Conservation (phyloP, 1,140 invertebrate species). For the Neomicropteryx cornuta region DNA sequence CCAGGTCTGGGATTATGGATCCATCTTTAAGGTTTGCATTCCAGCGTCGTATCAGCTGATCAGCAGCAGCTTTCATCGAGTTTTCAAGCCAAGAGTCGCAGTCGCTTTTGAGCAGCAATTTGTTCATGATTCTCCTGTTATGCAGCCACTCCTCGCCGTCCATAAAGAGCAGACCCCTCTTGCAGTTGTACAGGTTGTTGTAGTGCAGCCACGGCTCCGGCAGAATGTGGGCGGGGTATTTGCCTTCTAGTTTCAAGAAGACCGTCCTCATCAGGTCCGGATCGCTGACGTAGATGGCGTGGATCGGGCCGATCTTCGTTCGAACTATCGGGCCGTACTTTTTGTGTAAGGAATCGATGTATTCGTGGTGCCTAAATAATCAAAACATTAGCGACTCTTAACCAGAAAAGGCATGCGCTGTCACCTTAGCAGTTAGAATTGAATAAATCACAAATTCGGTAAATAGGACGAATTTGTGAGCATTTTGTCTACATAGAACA, state of each 20-base stretch:
- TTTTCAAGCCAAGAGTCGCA: slow-evolving; percentile 30
- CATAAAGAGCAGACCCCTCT: slow-evolving; percentile 81
- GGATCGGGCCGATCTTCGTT: slow-evolving; percentile 53
- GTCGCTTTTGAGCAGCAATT: slow-evolving; percentile 49
- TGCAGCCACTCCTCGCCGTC: slow-evolving; percentile 68
- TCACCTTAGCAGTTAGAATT: too few species aligned
- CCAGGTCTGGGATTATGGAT: slow-evolving; percentile 38
- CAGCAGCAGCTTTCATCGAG: slow-evolving; percentile 39
- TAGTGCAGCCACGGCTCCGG: slow-evolving; percentile 76
- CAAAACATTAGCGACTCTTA: too few species aligned
- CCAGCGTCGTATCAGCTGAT: slow-evolving; percentile 36
- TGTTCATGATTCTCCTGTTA: slow-evolving; percentile 59
- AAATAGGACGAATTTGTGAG: too few species aligned
- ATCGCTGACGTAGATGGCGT: slow-evolving; percentile 61
- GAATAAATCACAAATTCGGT: too few species aligned
- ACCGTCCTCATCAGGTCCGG: slow-evolving; percentile 55
- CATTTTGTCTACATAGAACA: too few species aligned
- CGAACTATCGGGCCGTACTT: slow-evolving; percentile 64
- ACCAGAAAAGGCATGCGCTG: too few species aligned
- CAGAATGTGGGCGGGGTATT: slow-evolving; percentile 64
- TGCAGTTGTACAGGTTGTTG: slow-evolving; percentile 55
- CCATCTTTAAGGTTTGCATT: slow-evolving; percentile 18
- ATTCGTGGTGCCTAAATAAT: slow-evolving; percentile 60
- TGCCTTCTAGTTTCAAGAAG: slow-evolving; percentile 61
- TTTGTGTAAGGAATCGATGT: slow-evolving; percentile 59